phyloP scores from a whole-genome alignment of 2,888 invertebrate species.

The Leucophenga maculata region DNA sequence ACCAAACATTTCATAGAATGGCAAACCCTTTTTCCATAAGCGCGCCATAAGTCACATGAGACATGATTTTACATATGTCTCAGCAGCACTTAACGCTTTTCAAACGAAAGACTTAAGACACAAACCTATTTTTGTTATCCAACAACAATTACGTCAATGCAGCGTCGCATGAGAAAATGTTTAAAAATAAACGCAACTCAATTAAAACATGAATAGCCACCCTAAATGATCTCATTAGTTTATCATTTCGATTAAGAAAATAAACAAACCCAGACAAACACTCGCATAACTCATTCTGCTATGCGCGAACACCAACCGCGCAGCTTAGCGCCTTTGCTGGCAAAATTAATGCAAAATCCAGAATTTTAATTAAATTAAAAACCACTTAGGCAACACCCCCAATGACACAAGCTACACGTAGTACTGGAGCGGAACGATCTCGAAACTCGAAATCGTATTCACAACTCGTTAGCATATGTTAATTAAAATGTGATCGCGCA shows the following conservation, averaged over 20 bases:
- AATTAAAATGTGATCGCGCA: conserved; percentile 58
- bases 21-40: no score
- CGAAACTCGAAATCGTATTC: conserved; percentile 39
- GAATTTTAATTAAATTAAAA: conserved; percentile 61
- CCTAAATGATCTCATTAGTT: conserved; percentile 62
- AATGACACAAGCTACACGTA: conserved; percentile 36
- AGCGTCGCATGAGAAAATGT: conserved; percentile 44
- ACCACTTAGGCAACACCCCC: conserved; percentile 63
- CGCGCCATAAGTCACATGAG: no score
- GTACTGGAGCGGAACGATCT: conserved; percentile 14
- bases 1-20: no score
- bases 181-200: conserved; percentile 50
- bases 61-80: background rate
- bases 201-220: conserved; percentile 25
- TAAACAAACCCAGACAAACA: background rate
- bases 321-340: conserved; percentile 15
- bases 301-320: background rate
- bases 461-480: conserved; percentile 65
- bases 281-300: conserved; percentile 7
- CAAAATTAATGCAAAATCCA: conserved; percentile 28
- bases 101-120: conserved; percentile 20
- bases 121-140: conserved; percentile 39
- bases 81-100: conserved; percentile 5
- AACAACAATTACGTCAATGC: conserved; percentile 38
- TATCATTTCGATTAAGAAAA: conserved; percentile 37